These are phyloP conservation scores for Ptilorrhoa leucosticta DNA, from an alignment of 2,113 vertebrate genomes.

Conservation along the genomic window DNA sequence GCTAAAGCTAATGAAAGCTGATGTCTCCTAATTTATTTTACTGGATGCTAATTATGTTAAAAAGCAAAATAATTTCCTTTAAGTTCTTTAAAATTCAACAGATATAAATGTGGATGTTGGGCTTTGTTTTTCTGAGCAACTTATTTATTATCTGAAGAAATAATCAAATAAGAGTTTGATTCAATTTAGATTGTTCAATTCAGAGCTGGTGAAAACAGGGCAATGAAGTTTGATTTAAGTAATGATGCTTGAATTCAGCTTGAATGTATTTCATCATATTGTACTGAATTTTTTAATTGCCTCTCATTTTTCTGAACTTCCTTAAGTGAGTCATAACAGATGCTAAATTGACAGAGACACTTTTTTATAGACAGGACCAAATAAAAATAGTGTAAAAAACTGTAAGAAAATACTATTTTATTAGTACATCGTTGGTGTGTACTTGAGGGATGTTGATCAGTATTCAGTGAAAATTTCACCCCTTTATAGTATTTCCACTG, in stretches of 20 bases:
- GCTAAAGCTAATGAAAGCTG: background rate
- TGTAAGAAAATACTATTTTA: background rate
- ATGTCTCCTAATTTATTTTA: constrained; percentile 25
- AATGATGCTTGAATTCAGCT: background rate
- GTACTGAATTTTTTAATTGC: background rate
- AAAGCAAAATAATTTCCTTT: constrained; percentile 23
- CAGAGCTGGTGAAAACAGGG: background rate
- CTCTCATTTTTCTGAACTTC: background rate
- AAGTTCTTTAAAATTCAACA: background rate
- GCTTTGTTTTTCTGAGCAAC: background rate
- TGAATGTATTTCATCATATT: background rate
- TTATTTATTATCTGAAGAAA: background rate
- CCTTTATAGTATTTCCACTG: background rate
- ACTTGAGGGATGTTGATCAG: background rate
- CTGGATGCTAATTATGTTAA: background rate
- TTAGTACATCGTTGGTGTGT: background rate
- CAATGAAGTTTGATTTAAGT: background rate
- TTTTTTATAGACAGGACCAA: background rate
- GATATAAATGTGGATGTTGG: background rate
- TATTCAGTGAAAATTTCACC: background rate
- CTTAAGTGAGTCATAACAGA: background rate
- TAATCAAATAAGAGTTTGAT: background rate
- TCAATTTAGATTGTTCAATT: background rate
- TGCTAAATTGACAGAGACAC: background rate
- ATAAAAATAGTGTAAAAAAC: background rate